These are phyloP conservation scores for Margaritifera margaritifera DNA, from an alignment of 2,888 invertebrate species.

Conservation along the genomic window DNA sequence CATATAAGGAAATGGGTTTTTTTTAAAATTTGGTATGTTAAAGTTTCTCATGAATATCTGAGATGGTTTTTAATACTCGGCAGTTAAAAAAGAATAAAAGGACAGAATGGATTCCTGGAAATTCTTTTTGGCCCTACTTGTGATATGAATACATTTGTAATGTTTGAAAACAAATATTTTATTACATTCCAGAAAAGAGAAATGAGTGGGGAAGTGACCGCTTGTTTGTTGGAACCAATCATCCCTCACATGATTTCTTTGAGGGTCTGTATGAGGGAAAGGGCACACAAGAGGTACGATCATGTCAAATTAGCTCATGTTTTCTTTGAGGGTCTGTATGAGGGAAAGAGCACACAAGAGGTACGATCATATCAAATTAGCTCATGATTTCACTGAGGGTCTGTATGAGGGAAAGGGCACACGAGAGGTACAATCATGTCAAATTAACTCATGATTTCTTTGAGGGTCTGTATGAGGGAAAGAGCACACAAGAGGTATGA, in stretches of 20 bases:
- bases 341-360: conserved; percentile 36
- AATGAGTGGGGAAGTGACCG: conserved; percentile 92
- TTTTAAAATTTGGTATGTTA: background rate
- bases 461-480: conserved; percentile 79
- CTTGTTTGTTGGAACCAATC: conserved; percentile 86
- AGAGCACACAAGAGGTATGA: background rate
- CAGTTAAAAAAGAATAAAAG: background rate
- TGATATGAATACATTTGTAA: no score
- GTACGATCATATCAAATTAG: background rate
- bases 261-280: conserved; percentile 79
- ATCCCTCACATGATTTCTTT: conserved; percentile 82
- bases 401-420: conserved; percentile 77
- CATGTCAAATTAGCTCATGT: background rate
- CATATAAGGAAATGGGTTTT: no score
- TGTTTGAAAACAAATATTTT: background rate
- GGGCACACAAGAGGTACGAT: background rate
- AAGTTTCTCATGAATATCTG: no score
- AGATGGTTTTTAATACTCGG: no score
- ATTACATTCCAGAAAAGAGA: conserved; percentile 73
- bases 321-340: conserved; percentile 80
- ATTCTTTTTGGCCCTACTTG: background rate
- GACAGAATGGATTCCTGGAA: background rate
- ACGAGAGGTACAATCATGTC: background rate
- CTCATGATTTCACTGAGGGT: conserved; percentile 76
- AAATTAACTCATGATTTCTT: conserved; percentile 70